A percentile compares a stretch with the other conserved stretches of the same genome.
phyloP scores from a whole-genome alignment of 2,113 vertebrate species.

The Paradisaea rubra region DNA sequence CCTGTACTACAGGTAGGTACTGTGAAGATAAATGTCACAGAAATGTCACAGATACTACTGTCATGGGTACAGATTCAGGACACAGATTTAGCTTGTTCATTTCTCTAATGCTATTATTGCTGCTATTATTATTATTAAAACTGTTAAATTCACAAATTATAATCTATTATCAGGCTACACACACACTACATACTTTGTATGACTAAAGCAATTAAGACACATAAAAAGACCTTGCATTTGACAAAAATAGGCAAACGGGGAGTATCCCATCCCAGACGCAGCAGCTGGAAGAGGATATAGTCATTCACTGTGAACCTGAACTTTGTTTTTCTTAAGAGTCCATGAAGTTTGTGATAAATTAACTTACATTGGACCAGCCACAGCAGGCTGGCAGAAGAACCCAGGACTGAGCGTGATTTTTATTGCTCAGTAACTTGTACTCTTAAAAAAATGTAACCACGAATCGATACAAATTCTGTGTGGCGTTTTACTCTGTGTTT shows the following conservation, averaged over 20 bases:
- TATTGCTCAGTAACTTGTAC: background rate
- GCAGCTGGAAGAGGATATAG: background rate
- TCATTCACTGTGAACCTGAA: background rate
- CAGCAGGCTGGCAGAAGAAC: background rate
- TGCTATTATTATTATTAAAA: background rate
- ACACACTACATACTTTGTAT: background rate
- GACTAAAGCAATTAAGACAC: background rate
- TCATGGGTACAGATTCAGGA: background rate
- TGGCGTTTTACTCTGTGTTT: background rate
- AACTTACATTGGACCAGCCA: background rate
- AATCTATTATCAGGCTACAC: background rate
- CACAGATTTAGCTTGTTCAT: background rate
- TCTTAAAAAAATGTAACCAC: background rate
- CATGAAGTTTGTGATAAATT: background rate
- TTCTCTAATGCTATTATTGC: background rate
- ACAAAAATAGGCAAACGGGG: background rate
- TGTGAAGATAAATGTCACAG: background rate
- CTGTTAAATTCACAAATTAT: background rate
- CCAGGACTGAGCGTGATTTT: background rate
- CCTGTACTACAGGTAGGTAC: background rate
- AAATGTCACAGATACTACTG: background rate
- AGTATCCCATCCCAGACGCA: background rate
- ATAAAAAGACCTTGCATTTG: background rate
- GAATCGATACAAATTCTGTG: background rate
- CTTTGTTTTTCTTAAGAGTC: background rate